Percentiles rank a stretch among this genome's conserved stretches.
These are phyloP conservation scores for Lordiphosa clarofinis DNA, from an alignment of 1,140 invertebrate genomes.

Conservation along the genomic window DNA sequence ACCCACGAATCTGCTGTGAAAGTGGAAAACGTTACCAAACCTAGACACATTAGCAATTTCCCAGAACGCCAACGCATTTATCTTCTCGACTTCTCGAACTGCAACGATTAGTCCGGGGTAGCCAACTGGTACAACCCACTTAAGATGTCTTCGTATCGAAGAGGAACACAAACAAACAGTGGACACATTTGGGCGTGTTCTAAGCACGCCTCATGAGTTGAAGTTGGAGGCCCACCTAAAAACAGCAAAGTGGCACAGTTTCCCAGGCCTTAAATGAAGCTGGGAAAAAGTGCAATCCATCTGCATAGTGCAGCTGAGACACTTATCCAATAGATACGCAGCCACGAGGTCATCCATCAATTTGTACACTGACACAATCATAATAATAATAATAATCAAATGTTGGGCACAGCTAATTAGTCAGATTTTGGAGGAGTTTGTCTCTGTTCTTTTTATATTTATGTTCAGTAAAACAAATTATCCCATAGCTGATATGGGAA, in stretches of 20 bases:
- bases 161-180: slow-evolving; percentile 23
- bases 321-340: slow-evolving; percentile 51
- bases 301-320: slow-evolving; percentile 15
- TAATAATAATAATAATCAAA: slow-evolving; percentile 19
- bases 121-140: slow-evolving; percentile 54
- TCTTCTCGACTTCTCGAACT: slow-evolving; percentile 28
- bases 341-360: slow-evolving; percentile 56
- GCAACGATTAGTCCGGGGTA: slow-evolving; percentile 59
- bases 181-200: slow-evolving; percentile 38
- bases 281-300: slow-evolving; percentile 28
- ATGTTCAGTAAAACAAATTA: slow-evolving; percentile 70
- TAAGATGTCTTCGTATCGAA: slow-evolving; percentile 46
- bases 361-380: slow-evolving; percentile 39
- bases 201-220: slow-evolving; percentile 38
- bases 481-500: slow-evolving; percentile 69
- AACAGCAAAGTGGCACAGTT: slow-evolving; percentile 50
- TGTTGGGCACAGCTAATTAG: slow-evolving; percentile 50
- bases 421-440: slow-evolving; percentile 34
- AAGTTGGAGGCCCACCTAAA: slow-evolving; percentile 39
- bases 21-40: slow-evolving; percentile 39
- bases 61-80: slow-evolving; percentile 75
- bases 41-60: slow-evolving; percentile 62
- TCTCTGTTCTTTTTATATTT: slow-evolving; percentile 40
- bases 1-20: slow-evolving; percentile 33
- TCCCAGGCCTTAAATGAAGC: slow-evolving; percentile 45